Conservation (phyloP, 2,113 vertebrate species). For the Campylomormyrus tamandua region DNA sequence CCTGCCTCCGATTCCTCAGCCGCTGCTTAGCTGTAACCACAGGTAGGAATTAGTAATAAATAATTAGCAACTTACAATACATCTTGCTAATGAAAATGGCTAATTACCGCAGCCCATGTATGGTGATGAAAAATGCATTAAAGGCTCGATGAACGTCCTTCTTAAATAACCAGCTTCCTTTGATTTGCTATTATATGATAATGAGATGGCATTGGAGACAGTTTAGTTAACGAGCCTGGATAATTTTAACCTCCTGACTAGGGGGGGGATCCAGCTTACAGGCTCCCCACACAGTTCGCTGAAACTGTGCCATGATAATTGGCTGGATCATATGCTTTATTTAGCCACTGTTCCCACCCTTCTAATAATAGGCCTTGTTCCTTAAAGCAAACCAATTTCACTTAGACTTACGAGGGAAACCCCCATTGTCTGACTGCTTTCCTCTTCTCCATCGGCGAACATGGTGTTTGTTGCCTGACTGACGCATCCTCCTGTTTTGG, state of each 20-base stretch:
- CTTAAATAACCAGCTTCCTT: constrained; percentile 51
- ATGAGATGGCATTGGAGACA: constrained; percentile 56
- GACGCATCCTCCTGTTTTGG: neutral
- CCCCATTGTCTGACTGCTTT: neutral
- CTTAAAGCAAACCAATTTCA: neutral
- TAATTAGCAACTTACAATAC: constrained; percentile 45
- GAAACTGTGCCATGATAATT: neutral
- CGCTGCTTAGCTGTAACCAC: neutral
- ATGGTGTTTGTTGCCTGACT: neutral
- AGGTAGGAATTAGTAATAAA: constrained; percentile 44
- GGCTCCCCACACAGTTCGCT: neutral
- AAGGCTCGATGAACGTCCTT: constrained; percentile 51
- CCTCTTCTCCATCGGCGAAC: neutral
- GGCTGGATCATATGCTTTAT: neutral
- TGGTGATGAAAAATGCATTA: constrained; percentile 46
- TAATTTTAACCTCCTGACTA: constrained; percentile 51
- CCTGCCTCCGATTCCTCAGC: neutral
- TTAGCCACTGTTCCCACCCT: neutral
- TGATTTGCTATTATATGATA: constrained; percentile 59
- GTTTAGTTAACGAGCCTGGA: constrained; percentile 56
- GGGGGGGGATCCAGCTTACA: constrained; percentile 28
- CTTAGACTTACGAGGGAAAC: neutral
- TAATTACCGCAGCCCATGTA: constrained; percentile 47
- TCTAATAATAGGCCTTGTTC: neutral
- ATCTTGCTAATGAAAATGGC: constrained; percentile 45